A percentile compares a stretch with the other conserved stretches of the same genome.
Evolutionary conservation across 2,888 invertebrate species (phyloP).

Genomic region (Helicoverpa assulta): DNA sequence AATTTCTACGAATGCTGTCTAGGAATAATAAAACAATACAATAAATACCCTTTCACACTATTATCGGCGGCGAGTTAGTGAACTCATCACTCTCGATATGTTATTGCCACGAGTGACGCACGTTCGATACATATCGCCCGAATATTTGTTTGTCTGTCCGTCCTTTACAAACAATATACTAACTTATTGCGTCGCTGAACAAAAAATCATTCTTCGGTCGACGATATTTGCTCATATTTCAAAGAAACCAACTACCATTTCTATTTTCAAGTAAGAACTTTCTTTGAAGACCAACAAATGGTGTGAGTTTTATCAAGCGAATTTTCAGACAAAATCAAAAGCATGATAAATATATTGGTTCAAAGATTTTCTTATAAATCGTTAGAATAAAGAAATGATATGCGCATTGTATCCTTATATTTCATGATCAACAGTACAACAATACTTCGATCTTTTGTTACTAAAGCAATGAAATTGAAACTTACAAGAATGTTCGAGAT

Average conservation of each 20-base stretch:
- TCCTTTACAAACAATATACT: conserved; percentile 19
- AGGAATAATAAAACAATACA: background rate
- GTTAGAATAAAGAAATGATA: background rate
- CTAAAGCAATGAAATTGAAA: too few species aligned
- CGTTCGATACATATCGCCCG: conserved; percentile 10
- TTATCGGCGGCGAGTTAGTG: conserved; percentile 8
- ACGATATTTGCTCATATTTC: conserved; percentile 6
- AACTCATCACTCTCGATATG: conserved; percentile 11
- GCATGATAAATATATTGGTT: background rate
- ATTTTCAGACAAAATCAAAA: too few species aligned
- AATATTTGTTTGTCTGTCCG: conserved; percentile 12
- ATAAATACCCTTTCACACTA: background rate
- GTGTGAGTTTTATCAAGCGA: too few species aligned
- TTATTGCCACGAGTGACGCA: conserved; percentile 19
- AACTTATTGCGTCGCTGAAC: conserved; percentile 27
- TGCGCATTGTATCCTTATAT: background rate
- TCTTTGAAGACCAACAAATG: too few species aligned
- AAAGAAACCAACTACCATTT: background rate
- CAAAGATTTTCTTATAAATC: background rate
- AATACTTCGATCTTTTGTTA: too few species aligned
- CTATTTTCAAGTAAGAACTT: too few species aligned
- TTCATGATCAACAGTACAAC: too few species aligned
- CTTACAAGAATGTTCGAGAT: too few species aligned
- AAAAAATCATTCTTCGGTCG: conserved; percentile 7
- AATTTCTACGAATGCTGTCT: background rate